Evolutionary conservation across 2,888 invertebrate genomes (phyloP).

Genomic region (Entomobrya multifasciata): DNA sequence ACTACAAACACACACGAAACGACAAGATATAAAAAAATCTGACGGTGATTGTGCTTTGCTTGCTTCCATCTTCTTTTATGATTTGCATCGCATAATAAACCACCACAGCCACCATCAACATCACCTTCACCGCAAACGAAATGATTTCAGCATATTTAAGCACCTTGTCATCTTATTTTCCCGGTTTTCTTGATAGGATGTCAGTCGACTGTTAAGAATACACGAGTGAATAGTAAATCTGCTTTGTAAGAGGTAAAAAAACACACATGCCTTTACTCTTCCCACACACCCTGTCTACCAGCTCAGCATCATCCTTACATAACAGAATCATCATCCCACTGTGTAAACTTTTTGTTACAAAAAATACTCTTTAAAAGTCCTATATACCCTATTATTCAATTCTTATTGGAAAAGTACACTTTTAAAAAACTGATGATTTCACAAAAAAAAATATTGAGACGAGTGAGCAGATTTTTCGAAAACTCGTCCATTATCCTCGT

Average conservation of each 20-base stretch:
- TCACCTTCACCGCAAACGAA: constrained; percentile 23
- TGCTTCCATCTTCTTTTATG: constrained; percentile 45
- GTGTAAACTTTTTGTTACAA: constrained; percentile 29
- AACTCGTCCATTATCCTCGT: not conserved
- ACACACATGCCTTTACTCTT: too few relatives aligned
- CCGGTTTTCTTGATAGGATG: not conserved
- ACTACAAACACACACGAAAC: not conserved
- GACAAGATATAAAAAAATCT: not conserved
- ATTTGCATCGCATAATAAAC: constrained; percentile 54
- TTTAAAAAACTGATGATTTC: constrained; percentile 49
- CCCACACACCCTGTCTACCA: too few relatives aligned
- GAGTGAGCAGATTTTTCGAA: constrained; percentile 38
- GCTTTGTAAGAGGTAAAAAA: too few relatives aligned
- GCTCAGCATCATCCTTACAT: too few relatives aligned
- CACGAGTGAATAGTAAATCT: too few relatives aligned
- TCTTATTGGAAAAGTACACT: too few relatives aligned
- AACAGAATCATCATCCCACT: constrained; percentile 6
- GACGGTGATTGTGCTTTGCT: constrained; percentile 12
- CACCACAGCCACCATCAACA: too few relatives aligned
- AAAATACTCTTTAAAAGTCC: too few relatives aligned
- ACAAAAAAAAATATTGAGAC: constrained; percentile 40
- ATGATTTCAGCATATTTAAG: constrained; percentile 36
- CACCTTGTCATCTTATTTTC: constrained; percentile 36
- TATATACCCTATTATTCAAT: too few relatives aligned
- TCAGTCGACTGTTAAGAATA: too few relatives aligned